Percentiles rank a stretch among this genome's conserved stretches.
Conservation (phyloP, 2,797 vertebrate genomes). For the Notolepis coatsorum region DNA sequence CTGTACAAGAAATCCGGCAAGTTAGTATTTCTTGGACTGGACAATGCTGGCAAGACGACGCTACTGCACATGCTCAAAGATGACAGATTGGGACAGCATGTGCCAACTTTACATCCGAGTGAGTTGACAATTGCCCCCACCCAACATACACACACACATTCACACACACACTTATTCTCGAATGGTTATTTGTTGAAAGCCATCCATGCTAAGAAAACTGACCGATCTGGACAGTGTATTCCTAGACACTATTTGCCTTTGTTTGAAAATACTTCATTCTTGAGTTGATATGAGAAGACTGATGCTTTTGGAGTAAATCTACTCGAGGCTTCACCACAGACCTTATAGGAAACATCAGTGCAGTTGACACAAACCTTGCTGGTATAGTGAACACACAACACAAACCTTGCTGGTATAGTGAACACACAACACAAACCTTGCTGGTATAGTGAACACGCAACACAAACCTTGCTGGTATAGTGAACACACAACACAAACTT, state of each 20-base stretch:
- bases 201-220: not conserved
- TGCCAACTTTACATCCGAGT: conserved; percentile 98
- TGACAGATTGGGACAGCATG: conserved; percentile 96
- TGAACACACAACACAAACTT: too few relatives aligned
- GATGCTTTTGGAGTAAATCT: too few relatives aligned
- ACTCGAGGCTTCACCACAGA: too few relatives aligned
- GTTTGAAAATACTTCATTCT: not conserved
- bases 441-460: too few relatives aligned
- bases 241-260: not conserved
- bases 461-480: too few relatives aligned
- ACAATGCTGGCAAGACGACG: conserved; percentile 99
- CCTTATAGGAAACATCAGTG: too few relatives aligned
- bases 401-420: too few relatives aligned
- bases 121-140: conserved; percentile 70
- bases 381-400: too few relatives aligned
- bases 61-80: conserved; percentile 99
- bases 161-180: too few relatives aligned
- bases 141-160: conserved; percentile 13
- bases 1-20: conserved; percentile 99
- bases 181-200: conserved; percentile 23
- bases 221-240: not conserved
- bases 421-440: too few relatives aligned
- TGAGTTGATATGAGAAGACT: not conserved
- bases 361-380: too few relatives aligned
- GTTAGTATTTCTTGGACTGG: conserved; percentile 97